Evolutionary conservation across 2,113 vertebrate genomes (phyloP), one percentile per base, ranked within the genome.

Genomic region (Aix galericulata): DNA sequence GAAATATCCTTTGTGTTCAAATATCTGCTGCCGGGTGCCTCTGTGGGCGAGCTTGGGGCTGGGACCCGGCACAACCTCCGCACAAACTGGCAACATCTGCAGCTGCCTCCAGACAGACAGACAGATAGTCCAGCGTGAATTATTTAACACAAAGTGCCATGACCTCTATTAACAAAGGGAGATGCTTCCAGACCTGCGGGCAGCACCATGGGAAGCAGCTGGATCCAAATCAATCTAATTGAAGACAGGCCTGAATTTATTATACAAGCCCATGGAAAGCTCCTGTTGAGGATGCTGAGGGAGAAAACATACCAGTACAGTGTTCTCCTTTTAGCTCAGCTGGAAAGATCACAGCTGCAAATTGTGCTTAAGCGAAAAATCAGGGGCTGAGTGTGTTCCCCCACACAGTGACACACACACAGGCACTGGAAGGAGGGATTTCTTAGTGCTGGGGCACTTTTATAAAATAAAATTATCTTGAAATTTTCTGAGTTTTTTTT

Each of bases 71-170:
- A 17, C 29, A 26, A n/a, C 66, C 40, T 66, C 44, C 4, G 8
- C 62, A 11, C 64, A 82, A 88, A 88, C 95, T 94, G 98, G 98
- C 98, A 98, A 98, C 98, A 98, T 98, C 98, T 98, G 98, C 98
- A 98, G 98, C 96, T 97, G 97, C 97, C 98, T 98, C 96, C 97
- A 55, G 31, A 79, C 97, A 97, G 96, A 68, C 92, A 95, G 88
- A 82, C 88, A 67, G 83, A 88, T 94, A 97, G 97, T 97, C 98
- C 94, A 98, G 97, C 97, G 98, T 98, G 98, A 99, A 99, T 99
- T 98, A 98, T 98, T 98, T 98, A 98, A 97, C 97, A 97, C 98
- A 98, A 97, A 97, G 97, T 98, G 97, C 98, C 97, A 73, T 98
- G 98, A 99, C 98, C 98, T 98, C 98, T 92, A 95, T 96, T 96